Conservation (phyloP, 2,113 vertebrate genomes). For the Pelecanoides urinatrix region DNA sequence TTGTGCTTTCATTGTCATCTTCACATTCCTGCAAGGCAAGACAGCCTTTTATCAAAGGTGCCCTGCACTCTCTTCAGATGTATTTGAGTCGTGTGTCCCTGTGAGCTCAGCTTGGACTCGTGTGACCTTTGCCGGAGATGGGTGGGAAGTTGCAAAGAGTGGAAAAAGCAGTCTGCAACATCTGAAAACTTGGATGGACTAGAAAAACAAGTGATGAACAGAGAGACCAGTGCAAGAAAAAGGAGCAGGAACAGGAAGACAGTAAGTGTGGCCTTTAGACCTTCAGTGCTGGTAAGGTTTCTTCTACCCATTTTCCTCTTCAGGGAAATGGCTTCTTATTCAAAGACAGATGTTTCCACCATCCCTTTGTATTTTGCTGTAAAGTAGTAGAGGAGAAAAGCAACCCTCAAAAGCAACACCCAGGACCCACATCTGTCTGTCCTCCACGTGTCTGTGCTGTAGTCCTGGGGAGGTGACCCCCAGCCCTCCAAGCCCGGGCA, state of each 20-base stretch:
- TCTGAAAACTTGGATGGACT: neutral
- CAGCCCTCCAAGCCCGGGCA: neutral
- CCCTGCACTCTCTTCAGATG: neutral
- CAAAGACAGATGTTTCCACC: neutral
- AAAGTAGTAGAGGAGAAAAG: neutral
- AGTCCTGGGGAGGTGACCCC: neutral
- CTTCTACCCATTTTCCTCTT: neutral
- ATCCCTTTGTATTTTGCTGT: neutral
- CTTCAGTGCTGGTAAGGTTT: neutral
- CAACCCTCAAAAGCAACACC: neutral
- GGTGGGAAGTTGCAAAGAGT: neutral
- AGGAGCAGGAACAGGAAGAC: neutral
- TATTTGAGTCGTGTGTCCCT: neutral
- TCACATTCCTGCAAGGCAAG: neutral
- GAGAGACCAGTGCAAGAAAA: neutral
- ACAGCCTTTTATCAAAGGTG: neutral
- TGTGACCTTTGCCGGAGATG: neutral
- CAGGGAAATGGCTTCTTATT: neutral
- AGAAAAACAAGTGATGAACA: neutral
- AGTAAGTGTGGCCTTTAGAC: neutral
- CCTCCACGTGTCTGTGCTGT: neutral
- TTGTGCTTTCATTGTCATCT: neutral
- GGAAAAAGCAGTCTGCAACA: neutral
- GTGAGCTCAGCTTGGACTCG: neutral
- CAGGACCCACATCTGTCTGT: neutral